Evolutionary conservation across 2,797 vertebrate species (phyloP).

Genomic region (Spheniscus humboldti): DNA sequence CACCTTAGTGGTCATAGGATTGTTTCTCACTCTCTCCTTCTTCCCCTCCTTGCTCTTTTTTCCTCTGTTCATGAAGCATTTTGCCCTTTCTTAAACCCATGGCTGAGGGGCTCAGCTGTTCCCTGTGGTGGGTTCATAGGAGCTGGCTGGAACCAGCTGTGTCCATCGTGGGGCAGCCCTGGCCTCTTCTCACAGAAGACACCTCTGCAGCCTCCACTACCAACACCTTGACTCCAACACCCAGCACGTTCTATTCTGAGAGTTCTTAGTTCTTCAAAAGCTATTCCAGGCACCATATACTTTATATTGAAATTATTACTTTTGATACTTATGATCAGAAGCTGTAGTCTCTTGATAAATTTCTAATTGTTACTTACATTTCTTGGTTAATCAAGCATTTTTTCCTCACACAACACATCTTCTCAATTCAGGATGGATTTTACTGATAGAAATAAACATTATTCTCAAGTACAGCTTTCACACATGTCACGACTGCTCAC

Average conservation of each 20-base stretch:
- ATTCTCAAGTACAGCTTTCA: not conserved
- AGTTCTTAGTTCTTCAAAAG: not conserved
- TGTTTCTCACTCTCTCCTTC: not conserved
- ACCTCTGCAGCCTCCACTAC: not conserved
- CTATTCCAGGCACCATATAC: not conserved
- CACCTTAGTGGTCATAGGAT: not conserved
- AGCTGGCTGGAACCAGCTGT: accelerated
- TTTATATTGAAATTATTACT: not conserved
- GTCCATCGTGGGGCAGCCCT: not conserved
- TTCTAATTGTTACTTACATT: not conserved
- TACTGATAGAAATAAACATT: not conserved
- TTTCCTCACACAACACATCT: not conserved
- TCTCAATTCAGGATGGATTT: not conserved
- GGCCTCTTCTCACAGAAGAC: not conserved
- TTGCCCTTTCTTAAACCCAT: not conserved
- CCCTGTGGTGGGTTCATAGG: not conserved
- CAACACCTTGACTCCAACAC: not conserved
- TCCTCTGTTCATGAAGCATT: not conserved
- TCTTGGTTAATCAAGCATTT: not conserved
- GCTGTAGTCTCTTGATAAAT: not conserved
- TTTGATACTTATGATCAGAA: not conserved
- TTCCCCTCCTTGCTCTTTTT: not conserved
- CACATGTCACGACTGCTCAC: not conserved
- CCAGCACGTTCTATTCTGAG: not conserved
- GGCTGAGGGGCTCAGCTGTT: not conserved